phyloP scores from a whole-genome alignment of 2,888 invertebrate species.

The Cabera pusaria region DNA sequence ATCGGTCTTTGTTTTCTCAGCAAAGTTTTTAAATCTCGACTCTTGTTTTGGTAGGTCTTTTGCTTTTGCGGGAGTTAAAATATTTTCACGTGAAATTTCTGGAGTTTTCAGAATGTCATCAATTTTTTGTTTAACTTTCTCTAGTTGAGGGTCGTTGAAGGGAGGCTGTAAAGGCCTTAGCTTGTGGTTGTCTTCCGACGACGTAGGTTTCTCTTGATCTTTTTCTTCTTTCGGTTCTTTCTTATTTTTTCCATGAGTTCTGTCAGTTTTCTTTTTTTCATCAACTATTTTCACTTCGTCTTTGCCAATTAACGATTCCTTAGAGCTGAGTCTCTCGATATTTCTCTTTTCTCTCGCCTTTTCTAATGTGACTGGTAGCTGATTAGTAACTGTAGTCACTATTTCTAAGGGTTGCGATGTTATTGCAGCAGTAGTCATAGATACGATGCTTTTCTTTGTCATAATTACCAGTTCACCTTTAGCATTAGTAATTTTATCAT shows the following conservation, averaged over 20 bases:
- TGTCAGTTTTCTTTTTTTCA: constrained; percentile 35
- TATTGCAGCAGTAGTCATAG: constrained; percentile 84
- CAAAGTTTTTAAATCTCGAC: constrained; percentile 44
- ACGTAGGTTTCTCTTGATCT: constrained; percentile 38
- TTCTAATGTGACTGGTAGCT: constrained; percentile 73
- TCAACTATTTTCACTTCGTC: constrained; percentile 43
- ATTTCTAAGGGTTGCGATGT: constrained; percentile 82
- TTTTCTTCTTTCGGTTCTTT: constrained; percentile 15
- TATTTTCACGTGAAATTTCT: constrained; percentile 74
- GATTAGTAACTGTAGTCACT: constrained; percentile 80
- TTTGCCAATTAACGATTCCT: constrained; percentile 70
- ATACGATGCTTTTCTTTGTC: constrained; percentile 77
- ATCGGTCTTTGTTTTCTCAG: constrained; percentile 55
- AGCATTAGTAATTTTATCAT: constrained; percentile 68
- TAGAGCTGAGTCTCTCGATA: constrained; percentile 72
- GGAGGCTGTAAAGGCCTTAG: constrained; percentile 70
- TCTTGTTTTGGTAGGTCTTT: constrained; percentile 38
- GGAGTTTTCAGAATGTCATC: constrained; percentile 75
- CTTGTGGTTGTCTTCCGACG: constrained; percentile 62
- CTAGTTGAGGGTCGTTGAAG: constrained; percentile 75
- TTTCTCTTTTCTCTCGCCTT: constrained; percentile 77
- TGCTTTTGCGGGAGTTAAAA: constrained; percentile 53
- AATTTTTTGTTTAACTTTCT: constrained; percentile 74
- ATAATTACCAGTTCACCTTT: constrained; percentile 71
- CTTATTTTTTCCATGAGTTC: constrained; percentile 26